Evolutionary conservation across 2,797 vertebrate species (phyloP), one percentile per base, ranked within the genome.

Genomic region (Knipowitschia caucasica): DNA sequence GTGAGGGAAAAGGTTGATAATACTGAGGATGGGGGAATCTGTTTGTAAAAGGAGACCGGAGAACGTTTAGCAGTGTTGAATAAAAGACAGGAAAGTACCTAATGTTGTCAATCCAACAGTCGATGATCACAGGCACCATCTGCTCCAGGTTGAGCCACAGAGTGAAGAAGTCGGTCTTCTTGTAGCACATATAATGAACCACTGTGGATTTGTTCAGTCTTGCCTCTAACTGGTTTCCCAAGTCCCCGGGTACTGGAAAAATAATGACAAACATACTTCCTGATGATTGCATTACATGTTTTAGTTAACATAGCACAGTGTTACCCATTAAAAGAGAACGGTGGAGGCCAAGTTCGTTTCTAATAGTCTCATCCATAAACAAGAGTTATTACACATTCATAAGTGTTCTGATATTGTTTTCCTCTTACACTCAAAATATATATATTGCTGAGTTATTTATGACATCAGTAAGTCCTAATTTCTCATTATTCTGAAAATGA

Each of bases 51-150:
- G 36, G 9, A 39, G 18, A n/a, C 7, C 6, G 7, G 17, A 18
- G 11, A 33, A 12, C 4, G 8, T 12, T 21, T 39, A 21, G 9
- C 10, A 7, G 4, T 20, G 15, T 9, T 11, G 3, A 10, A 24
- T 43, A 7, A n/a, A 9, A 17, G 4, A 7, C 15, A 45, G 12
- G 14, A 4, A 31, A 49, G 3, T 78, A 98, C 97, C 95, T 94
- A 70, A 99, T 98, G 71, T 99, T 99, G 86, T 99, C 97, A 36
- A 99, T 94, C 97, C 97, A 99, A 72, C 97, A 99, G 85, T 99
- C 97, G 57, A 99, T 99, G 78, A 94, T 91, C 9, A 96, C 77
- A 0, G 97, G 97, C 29, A 98, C 85, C 69, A 99, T 89, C 71
- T 94, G 89, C 75, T 99, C 96, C 34, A 98, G 84, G 82, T 99